Evolutionary conservation across 1,140 invertebrate species (phyloP), one percentile per base, ranked within the genome.

Genomic region (Semibalanus balanoides): DNA sequence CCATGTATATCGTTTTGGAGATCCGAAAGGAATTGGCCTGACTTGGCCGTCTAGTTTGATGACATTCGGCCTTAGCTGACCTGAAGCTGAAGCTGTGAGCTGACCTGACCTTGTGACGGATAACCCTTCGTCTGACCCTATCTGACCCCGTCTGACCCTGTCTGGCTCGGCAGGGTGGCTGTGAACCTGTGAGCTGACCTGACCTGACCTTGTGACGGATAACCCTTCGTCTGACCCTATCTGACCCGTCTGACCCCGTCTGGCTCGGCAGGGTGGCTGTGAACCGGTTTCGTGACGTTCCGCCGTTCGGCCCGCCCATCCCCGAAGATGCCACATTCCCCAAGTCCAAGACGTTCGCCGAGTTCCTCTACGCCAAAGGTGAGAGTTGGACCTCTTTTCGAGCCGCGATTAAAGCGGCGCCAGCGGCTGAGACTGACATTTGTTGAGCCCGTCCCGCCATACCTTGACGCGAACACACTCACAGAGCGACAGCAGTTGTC

Each of bases 221-320:
- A 17, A 40, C 51, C 51, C 51, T 7, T 64, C 1, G 22, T 25
- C 51, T 64, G 51, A 64, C 51, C 51, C 22, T 1, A 64, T 25
- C 51, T 64, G 51, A 64, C 51, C 51, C 22, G 51, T 22, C 35
- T 77, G 30, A 72, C 75, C 69, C 77, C 75, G 30, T 77, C 79
- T n/a, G n/a, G n/a, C n/a, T n/a, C 79, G 81, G 27, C 81, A 94
- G 92, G 82, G 90, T 98, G 79, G 92, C 95, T 43, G 93, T 99
- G 0, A 93, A 91, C 78, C 88, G 96, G 80, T 96, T 95, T 74
- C 96, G 96, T 85, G 94, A 97, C 85, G 95, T 98, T 73, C 93
- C 96, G 77, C 88, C 95, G 74, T 99, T 99, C 85, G 96, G 96
- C 40, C 96, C 96, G 27, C 93, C 94, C 0, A 91, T 99, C 75